Base-by-base conservation (phyloP, 64 coral and sea anemone genomes). In the Montipora foliosa region DNA sequence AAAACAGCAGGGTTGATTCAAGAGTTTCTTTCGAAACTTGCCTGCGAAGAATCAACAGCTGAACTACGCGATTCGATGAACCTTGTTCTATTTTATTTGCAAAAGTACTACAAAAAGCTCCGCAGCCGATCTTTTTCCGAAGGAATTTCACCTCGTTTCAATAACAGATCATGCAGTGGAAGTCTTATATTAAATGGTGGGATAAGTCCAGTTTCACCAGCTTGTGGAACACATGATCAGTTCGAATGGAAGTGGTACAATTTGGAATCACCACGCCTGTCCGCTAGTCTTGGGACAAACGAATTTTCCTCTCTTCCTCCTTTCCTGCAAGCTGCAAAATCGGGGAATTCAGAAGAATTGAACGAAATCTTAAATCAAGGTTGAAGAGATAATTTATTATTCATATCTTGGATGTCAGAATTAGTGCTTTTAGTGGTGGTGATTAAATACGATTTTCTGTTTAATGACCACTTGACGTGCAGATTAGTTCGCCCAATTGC, bases 221-320 rank as follows among this genome's bases (percentile, higher is more conserved):
- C 96, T 22, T 97, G 96, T 94, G 93, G 83, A 47, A 72, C 79
- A 55, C 96, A 57, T 20, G 92, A 97, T 81, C 76, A 83, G 11
- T 97, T 97, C 81, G 89, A 97, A 20, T 97, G 96, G 96, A 97
- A 97, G 77, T 97, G 96, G 96, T 94, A 89, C 12, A 97, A 97
- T 86, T 79, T 97, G 10, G 96, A 97, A 70, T 97, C 96, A 6
- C 96, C 96, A 3, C 87, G 68, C 78, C 81, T 97, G 6, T 97
- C 89, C 16, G 93, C 93, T 11, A 97, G 93, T 72, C 87, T 97
- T 44, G 96, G 96, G 10, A 97, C 96, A 44, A 79, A 91, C 51
- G 93, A 97, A 76, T 97, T 95, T 91, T 97, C 93, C 9, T 94
- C 89, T 8, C 83, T 97, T 5, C 88, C 89, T 24, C 77, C 85